Percentiles rank a stretch among this genome's conserved stretches.
Conservation (phyloP, 2,113 vertebrate species). For the Beaufortia kweichowensis region DNA sequence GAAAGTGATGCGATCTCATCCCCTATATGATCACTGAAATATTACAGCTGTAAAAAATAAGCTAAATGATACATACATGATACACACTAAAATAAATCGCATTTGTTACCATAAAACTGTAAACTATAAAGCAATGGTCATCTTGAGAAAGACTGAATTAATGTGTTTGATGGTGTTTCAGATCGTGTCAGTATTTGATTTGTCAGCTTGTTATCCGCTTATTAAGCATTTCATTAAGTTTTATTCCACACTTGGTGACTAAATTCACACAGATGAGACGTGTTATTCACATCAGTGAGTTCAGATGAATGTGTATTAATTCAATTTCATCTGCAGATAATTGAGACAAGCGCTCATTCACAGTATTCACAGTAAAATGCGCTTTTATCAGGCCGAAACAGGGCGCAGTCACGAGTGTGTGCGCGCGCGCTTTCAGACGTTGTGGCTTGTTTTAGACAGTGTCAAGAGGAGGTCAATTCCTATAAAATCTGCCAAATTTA, state of each 20-base stretch:
- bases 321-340: slow-evolving; percentile 67
- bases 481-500: background rate
- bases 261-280: slow-evolving; percentile 50
- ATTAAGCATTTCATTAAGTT: slow-evolving; percentile 66
- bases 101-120: no score
- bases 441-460: background rate
- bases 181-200: slow-evolving; percentile 52
- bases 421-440: background rate
- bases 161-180: background rate
- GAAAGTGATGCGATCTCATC: no score
- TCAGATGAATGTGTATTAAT: slow-evolving; percentile 70
- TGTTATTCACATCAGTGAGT: slow-evolving; percentile 67
- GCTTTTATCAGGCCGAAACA: slow-evolving; percentile 23
- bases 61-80: no score
- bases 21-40: no score
- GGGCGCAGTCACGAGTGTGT: background rate
- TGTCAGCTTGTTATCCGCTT: slow-evolving; percentile 71
- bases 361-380: no score
- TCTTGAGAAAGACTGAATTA: slow-evolving; percentile 66
- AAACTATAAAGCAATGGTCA: background rate
- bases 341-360: slow-evolving; percentile 66
- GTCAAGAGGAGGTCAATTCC: background rate
- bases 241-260: slow-evolving; percentile 13
- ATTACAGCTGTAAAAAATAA: no score
- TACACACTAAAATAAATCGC: no score